Evolutionary conservation across 1,140 invertebrate genomes (phyloP).

Genomic region (Latrodectus geometricus): DNA sequence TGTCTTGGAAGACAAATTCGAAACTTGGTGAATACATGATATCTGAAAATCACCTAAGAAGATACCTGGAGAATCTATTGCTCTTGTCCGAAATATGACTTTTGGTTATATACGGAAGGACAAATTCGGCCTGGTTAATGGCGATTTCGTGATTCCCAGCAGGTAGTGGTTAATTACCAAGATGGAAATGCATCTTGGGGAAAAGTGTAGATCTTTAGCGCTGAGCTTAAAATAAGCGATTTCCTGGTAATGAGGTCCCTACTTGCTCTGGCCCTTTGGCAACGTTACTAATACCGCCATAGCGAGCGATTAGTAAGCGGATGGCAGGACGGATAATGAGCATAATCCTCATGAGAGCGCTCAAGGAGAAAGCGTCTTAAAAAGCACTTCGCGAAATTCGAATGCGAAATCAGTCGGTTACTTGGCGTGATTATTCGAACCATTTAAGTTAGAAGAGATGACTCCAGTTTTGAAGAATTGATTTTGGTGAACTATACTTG

Average conservation of each 20-base stretch:
- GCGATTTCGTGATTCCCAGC: slow-evolving; percentile 15
- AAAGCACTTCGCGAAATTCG: not conserved
- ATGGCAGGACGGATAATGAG: not conserved
- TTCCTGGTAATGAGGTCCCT: not conserved
- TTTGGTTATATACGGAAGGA: too few species aligned
- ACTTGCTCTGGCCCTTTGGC: not conserved
- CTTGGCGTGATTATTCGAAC: too few species aligned
- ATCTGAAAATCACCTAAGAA: too few species aligned
- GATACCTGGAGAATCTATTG: too few species aligned
- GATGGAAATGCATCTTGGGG: not conserved
- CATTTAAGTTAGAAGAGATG: too few species aligned
- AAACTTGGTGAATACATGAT: too few species aligned
- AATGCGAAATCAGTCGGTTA: too few species aligned
- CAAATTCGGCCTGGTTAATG: not conserved
- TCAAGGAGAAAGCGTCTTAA: not conserved
- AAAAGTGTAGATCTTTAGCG: not conserved
- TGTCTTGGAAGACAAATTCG: too few species aligned
- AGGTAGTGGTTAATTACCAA: slow-evolving; percentile 14
- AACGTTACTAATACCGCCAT: not conserved
- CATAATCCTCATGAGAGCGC: not conserved
- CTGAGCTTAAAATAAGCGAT: slow-evolving; percentile 6
- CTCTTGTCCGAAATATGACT: too few species aligned
- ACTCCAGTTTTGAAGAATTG: too few species aligned
- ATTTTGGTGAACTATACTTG: too few species aligned
- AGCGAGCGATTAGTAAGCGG: not conserved